Conservation (phyloP, 2,888 invertebrate genomes). For the Scaptomyza caliginosa region DNA sequence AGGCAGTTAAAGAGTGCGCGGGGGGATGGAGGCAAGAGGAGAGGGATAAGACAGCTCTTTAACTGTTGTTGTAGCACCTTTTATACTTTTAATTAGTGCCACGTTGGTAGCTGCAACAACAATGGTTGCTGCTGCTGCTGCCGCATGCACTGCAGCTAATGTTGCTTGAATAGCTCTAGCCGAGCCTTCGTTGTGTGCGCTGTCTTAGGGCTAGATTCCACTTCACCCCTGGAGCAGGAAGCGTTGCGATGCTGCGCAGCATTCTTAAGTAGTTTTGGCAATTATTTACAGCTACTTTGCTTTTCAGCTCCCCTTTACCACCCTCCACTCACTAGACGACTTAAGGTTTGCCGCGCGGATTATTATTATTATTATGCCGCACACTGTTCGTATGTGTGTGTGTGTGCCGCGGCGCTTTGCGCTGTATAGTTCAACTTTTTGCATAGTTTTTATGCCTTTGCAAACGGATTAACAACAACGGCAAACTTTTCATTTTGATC, state of each 20-base stretch:
- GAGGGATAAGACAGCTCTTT: conserved; percentile 41
- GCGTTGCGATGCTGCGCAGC: conserved; percentile 66
- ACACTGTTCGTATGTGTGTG: conserved; percentile 1
- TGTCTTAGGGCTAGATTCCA: conserved; percentile 19
- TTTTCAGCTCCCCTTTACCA: neutral
- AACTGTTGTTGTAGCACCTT: conserved; percentile 72
- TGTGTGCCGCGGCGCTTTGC: conserved; percentile 23
- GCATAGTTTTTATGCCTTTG: conserved; percentile 75
- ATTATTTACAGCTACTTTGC: conserved; percentile 79
- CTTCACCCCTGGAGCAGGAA: conserved; percentile 40
- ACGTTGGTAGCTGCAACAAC: conserved; percentile 62
- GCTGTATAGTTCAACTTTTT: conserved; percentile 60
- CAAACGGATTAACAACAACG: conserved; percentile 74
- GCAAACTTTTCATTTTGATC: conserved; percentile 73
- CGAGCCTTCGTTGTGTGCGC: conserved; percentile 62
- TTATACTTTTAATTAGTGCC: conserved; percentile 80
- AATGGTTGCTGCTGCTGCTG: conserved; percentile 6
- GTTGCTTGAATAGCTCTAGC: conserved; percentile 34
- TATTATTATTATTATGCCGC: conserved; percentile 75
- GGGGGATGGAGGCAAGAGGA: neutral
- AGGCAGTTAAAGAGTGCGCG: conserved; percentile 25
- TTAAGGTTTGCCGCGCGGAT: conserved; percentile 75
- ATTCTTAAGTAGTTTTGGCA: conserved; percentile 81
- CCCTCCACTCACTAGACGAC: conserved; percentile 1
- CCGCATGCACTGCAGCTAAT: conserved; percentile 64